Conservation (phyloP, 2,113 vertebrate species). For the Serinus canaria region DNA sequence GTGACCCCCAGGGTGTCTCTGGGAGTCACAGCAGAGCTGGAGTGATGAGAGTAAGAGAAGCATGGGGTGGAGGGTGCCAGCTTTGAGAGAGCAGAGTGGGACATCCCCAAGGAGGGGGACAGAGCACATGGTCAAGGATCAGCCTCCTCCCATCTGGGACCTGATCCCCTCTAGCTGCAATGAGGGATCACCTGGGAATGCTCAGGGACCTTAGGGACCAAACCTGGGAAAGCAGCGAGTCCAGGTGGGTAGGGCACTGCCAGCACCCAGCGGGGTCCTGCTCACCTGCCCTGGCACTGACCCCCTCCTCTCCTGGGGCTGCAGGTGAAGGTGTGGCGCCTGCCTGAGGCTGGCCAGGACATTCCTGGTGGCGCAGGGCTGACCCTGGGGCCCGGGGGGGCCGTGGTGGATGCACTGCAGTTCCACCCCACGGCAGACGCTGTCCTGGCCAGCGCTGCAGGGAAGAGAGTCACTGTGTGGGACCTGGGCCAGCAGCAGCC, state of each 20-base stretch:
- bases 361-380: constrained; percentile 63
- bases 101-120: too few relatives aligned
- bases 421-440: constrained; percentile 87
- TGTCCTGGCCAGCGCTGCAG: constrained; percentile 74
- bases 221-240: neutral
- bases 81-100: rapidly evolving
- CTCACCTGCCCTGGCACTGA: neutral
- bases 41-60: neutral
- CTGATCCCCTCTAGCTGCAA: rapidly evolving
- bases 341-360: constrained; percentile 64
- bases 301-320: neutral
- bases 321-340: constrained; percentile 91
- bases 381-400: constrained; percentile 68
- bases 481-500: constrained; percentile 75
- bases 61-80: neutral
- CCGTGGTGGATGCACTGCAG: constrained; percentile 74
- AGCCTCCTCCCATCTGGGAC: neutral
- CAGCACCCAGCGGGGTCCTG: neutral
- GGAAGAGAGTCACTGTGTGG: constrained; percentile 78
- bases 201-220: neutral
- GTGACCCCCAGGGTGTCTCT: rapidly evolving
- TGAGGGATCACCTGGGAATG: neutral
- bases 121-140: neutral
- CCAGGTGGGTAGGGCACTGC: rapidly evolving
- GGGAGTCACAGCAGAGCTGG: neutral